phyloP scores from a whole-genome alignment of 2,797 vertebrate species.

The Sebastes paucispinis region DNA sequence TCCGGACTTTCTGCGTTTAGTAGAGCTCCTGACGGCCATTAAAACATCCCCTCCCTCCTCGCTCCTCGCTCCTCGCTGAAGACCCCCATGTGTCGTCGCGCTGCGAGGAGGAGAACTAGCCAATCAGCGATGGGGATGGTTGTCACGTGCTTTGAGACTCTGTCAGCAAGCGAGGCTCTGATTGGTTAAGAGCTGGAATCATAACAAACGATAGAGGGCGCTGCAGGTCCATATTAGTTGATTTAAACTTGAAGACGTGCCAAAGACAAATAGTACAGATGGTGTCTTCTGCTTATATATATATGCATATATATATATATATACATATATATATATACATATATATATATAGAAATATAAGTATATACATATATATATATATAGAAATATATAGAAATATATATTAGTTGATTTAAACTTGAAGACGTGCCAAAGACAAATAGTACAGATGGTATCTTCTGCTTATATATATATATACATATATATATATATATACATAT shows the following conservation, averaged over 20 bases:
- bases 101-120: constrained; percentile 9
- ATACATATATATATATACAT: no score
- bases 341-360: no score
- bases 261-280: no score
- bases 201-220: constrained; percentile 62
- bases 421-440: no score
- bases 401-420: no score
- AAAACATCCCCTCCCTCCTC: constrained; percentile 82
- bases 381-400: no score
- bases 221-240: constrained; percentile 22
- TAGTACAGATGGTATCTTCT: no score
- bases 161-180: constrained; percentile 41
- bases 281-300: no score
- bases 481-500: no score
- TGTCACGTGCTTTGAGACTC: not conserved
- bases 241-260: constrained; percentile 28
- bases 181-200: constrained; percentile 56
- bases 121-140: constrained; percentile 62
- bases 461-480: no score
- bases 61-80: constrained; percentile 64
- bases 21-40: constrained; percentile 81
- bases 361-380: no score
- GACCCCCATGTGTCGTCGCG: constrained; percentile 49
- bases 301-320: no score
- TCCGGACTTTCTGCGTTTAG: constrained; percentile 74